A percentile compares a stretch with the other conserved stretches of the same genome.
Conservation (phyloP, 23 tunicate genomes). For the Diplosoma virens region DNA sequence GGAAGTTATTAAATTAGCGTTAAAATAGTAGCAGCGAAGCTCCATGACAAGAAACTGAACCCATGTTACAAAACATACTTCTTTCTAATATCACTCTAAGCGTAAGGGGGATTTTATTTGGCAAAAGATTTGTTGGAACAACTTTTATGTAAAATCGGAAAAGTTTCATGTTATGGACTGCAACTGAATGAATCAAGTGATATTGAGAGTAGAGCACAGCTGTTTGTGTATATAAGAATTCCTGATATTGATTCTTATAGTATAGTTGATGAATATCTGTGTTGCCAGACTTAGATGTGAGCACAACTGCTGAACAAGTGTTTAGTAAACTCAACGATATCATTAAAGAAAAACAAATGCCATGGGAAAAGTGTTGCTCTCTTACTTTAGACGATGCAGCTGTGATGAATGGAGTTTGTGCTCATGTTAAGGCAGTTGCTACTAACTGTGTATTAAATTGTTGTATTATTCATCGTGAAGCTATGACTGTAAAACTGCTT, state of each 20-base stretch:
- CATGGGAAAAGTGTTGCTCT: slow-evolving; percentile 27
- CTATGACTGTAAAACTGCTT: slow-evolving; percentile 47
- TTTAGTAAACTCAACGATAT: slow-evolving; percentile 23
- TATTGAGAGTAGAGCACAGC: slow-evolving; percentile 41
- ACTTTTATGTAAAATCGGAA: slow-evolving; percentile 25
- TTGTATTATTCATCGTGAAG: slow-evolving; percentile 44
- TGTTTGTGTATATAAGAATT: slow-evolving; percentile 41
- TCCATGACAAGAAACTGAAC: slow-evolving; percentile 49
- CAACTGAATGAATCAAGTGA: slow-evolving; percentile 51
- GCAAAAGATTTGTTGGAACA: slow-evolving; percentile 39
- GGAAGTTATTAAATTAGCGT: slow-evolving; percentile 44
- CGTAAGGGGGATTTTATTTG: slow-evolving; percentile 23
- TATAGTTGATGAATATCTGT: slow-evolving; percentile 41
- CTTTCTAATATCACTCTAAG: too few relatives aligned
- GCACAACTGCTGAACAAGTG: slow-evolving; percentile 42
- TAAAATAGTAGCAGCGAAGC: slow-evolving; percentile 40
- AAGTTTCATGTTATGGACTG: slow-evolving; percentile 47
- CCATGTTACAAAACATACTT: slow-evolving; percentile 32
- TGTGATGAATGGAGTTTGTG: slow-evolving; percentile 51
- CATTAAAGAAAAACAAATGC: slow-evolving; percentile 4
- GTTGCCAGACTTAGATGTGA: slow-evolving; percentile 45
- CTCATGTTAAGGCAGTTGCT: slow-evolving; percentile 39
- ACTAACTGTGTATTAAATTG: slow-evolving; percentile 23
- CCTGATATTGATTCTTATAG: slow-evolving; percentile 31
- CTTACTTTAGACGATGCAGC: slow-evolving; percentile 44